Conservation (phyloP, 1,140 invertebrate genomes). For the Dendroctonus ponderosae region DNA sequence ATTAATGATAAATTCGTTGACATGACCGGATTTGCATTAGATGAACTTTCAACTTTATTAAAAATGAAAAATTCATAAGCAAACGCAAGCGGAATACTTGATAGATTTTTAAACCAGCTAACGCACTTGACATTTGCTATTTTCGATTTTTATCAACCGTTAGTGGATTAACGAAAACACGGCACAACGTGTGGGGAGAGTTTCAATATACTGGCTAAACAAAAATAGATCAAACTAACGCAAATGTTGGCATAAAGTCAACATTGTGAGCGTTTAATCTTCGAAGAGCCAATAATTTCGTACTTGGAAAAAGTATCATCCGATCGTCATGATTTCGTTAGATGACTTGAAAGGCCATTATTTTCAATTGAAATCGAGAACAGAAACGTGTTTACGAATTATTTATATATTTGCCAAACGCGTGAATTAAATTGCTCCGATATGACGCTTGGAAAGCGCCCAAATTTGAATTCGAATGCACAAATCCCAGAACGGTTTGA, state of each 20-base stretch:
- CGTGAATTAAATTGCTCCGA: no score
- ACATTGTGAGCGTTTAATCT: constrained; percentile 15
- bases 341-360: no score
- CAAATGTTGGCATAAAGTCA: constrained; percentile 18
- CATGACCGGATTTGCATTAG: not conserved
- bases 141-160: constrained; percentile 4
- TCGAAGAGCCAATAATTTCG: constrained; percentile 16
- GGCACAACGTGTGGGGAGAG: not conserved
- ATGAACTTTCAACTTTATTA: not conserved
- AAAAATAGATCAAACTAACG: constrained; percentile 14
- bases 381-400: no score
- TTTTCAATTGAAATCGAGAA: no score
- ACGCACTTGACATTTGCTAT: not conserved
- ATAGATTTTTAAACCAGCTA: constrained; percentile 1
- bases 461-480: no score
- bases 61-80: not conserved
- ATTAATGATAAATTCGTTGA: not conserved
- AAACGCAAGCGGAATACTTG: not conserved
- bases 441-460: no score
- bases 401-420: no score
- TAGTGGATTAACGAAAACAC: constrained; percentile 6
- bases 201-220: not conserved
- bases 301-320: constrained; percentile 8
- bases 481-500: no score
- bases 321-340: not conserved